These are phyloP conservation scores for Syngnathus scovelli DNA, from an alignment of 2,113 vertebrate species.

Conservation along the genomic window DNA sequence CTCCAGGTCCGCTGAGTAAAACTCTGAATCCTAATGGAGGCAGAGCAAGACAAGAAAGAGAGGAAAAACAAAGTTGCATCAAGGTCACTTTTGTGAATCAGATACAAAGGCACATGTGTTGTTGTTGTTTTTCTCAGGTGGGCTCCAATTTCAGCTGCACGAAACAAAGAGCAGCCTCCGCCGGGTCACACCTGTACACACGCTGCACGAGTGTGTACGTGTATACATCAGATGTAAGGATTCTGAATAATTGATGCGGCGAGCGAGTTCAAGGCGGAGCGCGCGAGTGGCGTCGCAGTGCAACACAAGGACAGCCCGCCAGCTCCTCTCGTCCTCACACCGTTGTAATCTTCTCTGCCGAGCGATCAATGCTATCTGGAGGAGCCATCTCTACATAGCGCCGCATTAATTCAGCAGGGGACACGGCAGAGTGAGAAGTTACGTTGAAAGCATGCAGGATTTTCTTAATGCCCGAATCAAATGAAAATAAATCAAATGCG, in stretches of 20 bases:
- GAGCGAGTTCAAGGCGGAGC: constrained; percentile 34
- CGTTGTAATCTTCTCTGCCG: constrained; percentile 52
- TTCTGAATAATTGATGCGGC: constrained; percentile 67
- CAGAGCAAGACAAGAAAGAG: not conserved
- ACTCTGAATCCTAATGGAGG: constrained; percentile 80
- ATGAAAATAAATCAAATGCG: not conserved
- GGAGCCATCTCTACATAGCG: constrained; percentile 45
- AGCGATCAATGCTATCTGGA: constrained; percentile 59
- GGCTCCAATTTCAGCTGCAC: constrained; percentile 42
- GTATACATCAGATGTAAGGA: constrained; percentile 33
- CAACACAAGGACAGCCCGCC: constrained; percentile 48
- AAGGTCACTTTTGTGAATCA: constrained; percentile 51
- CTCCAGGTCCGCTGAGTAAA: constrained; percentile 95
- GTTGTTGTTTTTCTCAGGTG: constrained; percentile 26
- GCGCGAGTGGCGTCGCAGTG: constrained; percentile 6
- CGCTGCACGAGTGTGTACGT: constrained; percentile 8
- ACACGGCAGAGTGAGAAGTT: constrained; percentile 38
- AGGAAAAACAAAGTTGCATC: constrained; percentile 24
- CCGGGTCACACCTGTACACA: constrained; percentile 44
- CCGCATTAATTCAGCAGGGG: constrained; percentile 52
- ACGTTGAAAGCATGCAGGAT: constrained; percentile 49
- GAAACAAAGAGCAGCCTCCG: constrained; percentile 57
- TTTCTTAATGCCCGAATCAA: constrained; percentile 21
- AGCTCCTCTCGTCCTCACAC: constrained; percentile 40
- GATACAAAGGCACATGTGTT: constrained; percentile 18